A percentile compares a stretch with the other conserved stretches of the same genome.
These are phyloP conservation scores for Fregata magnificens DNA, from an alignment of 2,113 vertebrate genomes.

Conservation along the genomic window DNA sequence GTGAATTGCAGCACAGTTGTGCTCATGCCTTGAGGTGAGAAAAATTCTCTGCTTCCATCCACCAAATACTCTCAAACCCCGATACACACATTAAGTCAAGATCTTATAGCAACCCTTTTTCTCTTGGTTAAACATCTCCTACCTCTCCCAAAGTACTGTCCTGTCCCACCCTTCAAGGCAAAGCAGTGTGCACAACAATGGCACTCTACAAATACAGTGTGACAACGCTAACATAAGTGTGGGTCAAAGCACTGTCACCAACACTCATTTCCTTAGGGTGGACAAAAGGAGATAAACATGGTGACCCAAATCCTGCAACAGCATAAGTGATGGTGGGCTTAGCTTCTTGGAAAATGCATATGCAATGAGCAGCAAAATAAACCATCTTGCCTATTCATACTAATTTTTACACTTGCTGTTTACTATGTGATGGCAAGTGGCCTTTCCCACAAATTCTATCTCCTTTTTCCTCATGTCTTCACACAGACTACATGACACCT, in stretches of 20 bases:
- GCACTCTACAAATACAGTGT: fast-evolving
- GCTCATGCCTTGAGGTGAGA: not conserved
- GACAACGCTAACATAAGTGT: fast-evolving
- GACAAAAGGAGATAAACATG: not conserved
- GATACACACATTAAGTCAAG: not conserved
- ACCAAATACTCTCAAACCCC: not conserved
- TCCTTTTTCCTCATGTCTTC: not conserved
- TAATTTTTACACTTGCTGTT: not conserved
- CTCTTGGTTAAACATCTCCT: not conserved
- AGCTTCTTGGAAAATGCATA: not conserved
- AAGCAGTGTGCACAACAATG: fast-evolving
- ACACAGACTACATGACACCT: not conserved
- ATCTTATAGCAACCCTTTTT: not conserved
- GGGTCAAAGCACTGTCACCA: not conserved
- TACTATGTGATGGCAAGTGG: not conserved
- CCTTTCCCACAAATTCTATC: not conserved
- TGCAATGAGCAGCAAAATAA: not conserved
- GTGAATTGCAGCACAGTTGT: not conserved
- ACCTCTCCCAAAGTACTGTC: not conserved
- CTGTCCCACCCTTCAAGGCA: not conserved
- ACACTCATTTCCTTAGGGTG: fast-evolving
- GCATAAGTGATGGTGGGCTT: not conserved
- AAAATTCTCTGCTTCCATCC: not conserved
- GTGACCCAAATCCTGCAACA: not conserved
- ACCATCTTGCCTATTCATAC: not conserved